Evolutionary conservation across 2,797 vertebrate genomes (phyloP), one percentile per base, ranked within the genome.

Genomic region (Sebastes miniatus): DNA sequence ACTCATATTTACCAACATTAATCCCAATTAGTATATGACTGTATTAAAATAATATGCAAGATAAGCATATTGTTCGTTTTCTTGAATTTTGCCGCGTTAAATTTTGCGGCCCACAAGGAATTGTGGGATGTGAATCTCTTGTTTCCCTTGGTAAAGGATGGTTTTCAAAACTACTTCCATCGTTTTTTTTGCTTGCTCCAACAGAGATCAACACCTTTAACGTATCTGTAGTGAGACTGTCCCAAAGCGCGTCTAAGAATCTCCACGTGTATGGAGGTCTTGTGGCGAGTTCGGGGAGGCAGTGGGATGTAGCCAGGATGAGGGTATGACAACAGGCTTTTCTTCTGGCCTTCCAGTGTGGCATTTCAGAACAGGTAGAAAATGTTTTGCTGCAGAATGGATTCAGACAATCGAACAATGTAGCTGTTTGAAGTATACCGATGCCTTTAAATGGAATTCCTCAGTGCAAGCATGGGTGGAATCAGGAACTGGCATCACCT

Each of bases 401-500:
- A 25, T 31, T 62, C 8, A 64, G 24, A 16, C 7, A 39, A 66
- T 34, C 4, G 6, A 65, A 14, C 20, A 32, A n/a, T 1, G 14
- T 8, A 22, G 8, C 11, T 27, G 50, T 52, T n/a, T 29, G 16
- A 58, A 50, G 52, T 27, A 27, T 10, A 36, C 14, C 12, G 22
- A 25, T 2, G 8, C 13, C 25, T 73, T 62, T 22, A 57, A 73
- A 12, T 32, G 52, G 29, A 69, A 72, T 65, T 63, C 68, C 13
- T 25, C 20, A 11, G 16, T n/a, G 22, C 56, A 20, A 31, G n/a
- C 61, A 43, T 8, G 16, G 20, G 73, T 24, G 22, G 59, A 8
- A 63, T 66, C 39, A 34, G 27, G 25, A 36, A 4, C 34, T 43
- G 3, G 14, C 62, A 58, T 66, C 77, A 63, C 25, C 83, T 75